phyloP scores from a whole-genome alignment of 92 coral and sea anemone species.

The Micromussa lordhowensis region DNA sequence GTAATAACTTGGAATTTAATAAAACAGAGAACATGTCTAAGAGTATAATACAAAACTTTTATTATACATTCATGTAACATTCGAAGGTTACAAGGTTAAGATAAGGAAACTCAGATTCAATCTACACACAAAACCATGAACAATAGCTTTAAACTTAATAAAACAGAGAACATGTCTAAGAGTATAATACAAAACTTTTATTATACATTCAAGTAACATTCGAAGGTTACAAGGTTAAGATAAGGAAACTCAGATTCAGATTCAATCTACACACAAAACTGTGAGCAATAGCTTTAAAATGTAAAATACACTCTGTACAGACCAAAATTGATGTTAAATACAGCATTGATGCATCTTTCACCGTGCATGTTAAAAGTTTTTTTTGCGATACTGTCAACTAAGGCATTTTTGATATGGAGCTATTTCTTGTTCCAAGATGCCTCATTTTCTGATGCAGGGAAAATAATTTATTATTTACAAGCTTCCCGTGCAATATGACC shows the following conservation, averaged over 20 bases:
- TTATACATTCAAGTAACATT: background rate
- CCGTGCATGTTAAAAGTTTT: background rate
- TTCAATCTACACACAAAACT: background rate
- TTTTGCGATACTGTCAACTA: background rate
- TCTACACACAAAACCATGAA: background rate
- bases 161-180: background rate
- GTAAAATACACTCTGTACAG: background rate
- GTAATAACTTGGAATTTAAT: background rate
- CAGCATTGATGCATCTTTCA: background rate
- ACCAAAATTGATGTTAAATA: background rate
- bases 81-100: background rate
- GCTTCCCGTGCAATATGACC: background rate
- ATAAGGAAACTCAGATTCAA: background rate
- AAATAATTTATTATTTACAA: conserved; percentile 33
- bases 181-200: background rate
- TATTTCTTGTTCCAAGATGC: background rate
- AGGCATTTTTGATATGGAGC: background rate
- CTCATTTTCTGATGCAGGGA: background rate
- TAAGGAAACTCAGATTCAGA: background rate
- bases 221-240: background rate
- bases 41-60: background rate
- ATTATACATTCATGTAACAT: conserved; percentile 1
- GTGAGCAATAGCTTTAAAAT: background rate
- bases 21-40: background rate
- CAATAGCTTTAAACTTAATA: background rate